Conservation (phyloP, 1,140 invertebrate genomes). For the Vollenhovia emeryi region DNA sequence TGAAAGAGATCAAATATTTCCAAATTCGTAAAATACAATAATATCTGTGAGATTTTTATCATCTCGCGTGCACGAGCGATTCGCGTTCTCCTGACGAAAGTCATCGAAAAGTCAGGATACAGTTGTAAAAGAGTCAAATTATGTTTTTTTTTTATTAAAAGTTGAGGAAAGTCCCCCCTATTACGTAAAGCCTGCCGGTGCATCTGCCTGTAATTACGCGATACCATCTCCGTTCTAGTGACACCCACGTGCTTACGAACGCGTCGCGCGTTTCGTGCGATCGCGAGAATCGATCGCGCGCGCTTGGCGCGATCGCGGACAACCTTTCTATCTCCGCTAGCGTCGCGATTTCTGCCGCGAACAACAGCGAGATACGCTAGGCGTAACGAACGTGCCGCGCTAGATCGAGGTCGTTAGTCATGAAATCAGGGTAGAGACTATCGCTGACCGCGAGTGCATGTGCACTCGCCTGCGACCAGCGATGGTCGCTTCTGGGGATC, state of each 20-base stretch:
- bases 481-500: background rate
- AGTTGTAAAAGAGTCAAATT: no score
- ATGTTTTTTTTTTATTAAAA: no score
- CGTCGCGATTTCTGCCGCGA: background rate
- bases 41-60: no score
- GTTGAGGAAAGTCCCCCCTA: no score
- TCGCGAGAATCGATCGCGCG: background rate
- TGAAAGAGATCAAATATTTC: no score
- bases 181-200: constrained; percentile 58
- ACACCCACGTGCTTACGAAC: background rate
- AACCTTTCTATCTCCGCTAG: background rate
- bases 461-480: background rate
- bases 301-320: background rate
- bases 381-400: background rate
- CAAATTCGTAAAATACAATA: no score
- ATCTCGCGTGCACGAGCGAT: no score
- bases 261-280: background rate
- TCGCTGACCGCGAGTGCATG: background rate
- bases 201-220: constrained; percentile 33
- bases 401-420: constrained; percentile 45
- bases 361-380: constrained; percentile 8
- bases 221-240: background rate
- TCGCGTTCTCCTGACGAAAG: no score
- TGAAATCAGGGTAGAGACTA: constrained; percentile 11
- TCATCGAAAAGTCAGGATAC: no score